Evolutionary conservation across 1,140 invertebrate species (phyloP).

Genomic region (Achatina immaculata): DNA sequence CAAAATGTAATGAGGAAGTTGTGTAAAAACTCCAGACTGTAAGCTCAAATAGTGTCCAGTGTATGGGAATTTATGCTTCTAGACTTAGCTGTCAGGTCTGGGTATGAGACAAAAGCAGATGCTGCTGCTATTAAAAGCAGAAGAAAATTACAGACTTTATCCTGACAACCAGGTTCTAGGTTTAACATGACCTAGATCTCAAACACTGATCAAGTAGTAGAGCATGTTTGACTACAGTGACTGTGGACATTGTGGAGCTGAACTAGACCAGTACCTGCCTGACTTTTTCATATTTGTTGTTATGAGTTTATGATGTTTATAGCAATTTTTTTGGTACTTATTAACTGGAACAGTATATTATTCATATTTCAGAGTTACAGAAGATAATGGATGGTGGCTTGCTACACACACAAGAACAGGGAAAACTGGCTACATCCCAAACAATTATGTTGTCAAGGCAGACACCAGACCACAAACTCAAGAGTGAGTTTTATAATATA

Average conservation of each 20-base stretch:
- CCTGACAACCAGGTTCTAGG: too few species aligned
- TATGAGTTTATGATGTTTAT: background rate
- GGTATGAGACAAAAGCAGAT: too few species aligned
- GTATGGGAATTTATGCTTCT: too few species aligned
- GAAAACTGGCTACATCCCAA: conserved; percentile 68
- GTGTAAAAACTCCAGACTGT: too few species aligned
- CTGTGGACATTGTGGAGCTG: background rate
- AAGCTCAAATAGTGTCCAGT: too few species aligned
- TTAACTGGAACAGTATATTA: background rate
- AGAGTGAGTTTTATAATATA: conserved; percentile 59
- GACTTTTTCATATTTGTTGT: background rate
- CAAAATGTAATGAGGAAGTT: too few species aligned
- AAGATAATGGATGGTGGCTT: conserved; percentile 68
- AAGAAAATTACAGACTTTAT: too few species aligned
- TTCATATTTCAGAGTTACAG: background rate
- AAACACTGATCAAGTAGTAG: too few species aligned
- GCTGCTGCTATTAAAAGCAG: too few species aligned
- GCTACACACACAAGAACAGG: conserved; percentile 60
- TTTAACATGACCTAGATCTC: too few species aligned
- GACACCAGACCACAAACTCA: conserved; percentile 65
- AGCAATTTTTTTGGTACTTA: background rate
- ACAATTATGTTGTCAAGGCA: conserved; percentile 69
- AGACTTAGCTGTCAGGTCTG: too few species aligned
- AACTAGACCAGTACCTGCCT: background rate
- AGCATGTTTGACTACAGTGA: background rate